Evolutionary conservation across 2,888 invertebrate genomes (phyloP).

Genomic region (Micropterix aruncella): DNA sequence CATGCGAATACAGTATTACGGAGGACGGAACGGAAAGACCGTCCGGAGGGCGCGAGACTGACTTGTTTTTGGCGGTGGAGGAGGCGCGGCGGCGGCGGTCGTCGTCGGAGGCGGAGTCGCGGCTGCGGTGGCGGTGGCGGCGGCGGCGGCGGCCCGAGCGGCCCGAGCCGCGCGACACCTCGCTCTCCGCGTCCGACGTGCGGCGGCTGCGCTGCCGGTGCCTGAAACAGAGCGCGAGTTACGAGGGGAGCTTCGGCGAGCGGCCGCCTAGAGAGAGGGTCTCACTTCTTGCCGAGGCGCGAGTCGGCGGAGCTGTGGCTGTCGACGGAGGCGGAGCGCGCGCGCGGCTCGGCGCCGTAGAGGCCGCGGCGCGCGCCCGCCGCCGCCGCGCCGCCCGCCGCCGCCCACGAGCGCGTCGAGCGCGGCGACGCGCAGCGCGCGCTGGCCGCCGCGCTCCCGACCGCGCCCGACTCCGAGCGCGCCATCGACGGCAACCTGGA

Average conservation of each 20-base stretch:
- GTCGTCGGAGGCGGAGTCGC: constrained; percentile 62
- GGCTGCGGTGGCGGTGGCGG: constrained; percentile 58
- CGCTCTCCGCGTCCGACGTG: constrained; percentile 83
- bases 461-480: constrained; percentile 18
- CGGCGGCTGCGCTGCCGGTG: constrained; percentile 69
- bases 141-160: constrained; percentile 58
- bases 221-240: constrained; percentile 27
- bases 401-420: constrained; percentile 70
- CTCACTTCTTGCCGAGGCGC: constrained; percentile 61
- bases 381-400: constrained; percentile 13
- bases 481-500: not conserved
- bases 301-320: constrained; percentile 84
- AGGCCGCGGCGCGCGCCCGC: constrained; percentile 52
- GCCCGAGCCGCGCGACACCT: constrained; percentile 72
- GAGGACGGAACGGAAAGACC: too few relatives aligned
- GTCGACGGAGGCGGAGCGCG: constrained; percentile 70
- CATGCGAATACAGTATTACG: too few relatives aligned
- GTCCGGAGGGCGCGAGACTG: too few relatives aligned
- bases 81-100: constrained; percentile 33
- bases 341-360: constrained; percentile 53
- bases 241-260: too few relatives aligned
- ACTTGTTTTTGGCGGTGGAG: constrained; percentile 15
- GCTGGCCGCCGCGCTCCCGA: constrained; percentile 25
- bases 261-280: constrained; percentile 68
- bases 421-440: constrained; percentile 55